Evolutionary conservation across 2,113 vertebrate genomes (phyloP).

Genomic region (Hippolais icterina): DNA sequence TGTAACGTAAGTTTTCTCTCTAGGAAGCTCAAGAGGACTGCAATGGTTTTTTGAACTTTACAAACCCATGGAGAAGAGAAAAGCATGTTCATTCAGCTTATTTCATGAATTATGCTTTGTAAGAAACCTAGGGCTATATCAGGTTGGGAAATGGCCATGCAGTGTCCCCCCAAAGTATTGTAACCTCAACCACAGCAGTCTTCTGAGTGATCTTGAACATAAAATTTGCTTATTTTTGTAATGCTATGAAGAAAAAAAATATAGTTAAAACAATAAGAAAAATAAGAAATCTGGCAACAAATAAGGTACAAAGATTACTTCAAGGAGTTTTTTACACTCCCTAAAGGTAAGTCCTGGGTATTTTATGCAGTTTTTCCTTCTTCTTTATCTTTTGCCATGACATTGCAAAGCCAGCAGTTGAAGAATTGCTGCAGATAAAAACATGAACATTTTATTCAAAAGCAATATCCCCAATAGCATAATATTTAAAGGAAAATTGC

Average conservation of each 20-base stretch:
- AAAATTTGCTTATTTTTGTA: background rate
- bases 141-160: background rate
- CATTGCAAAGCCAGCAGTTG: background rate
- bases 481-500: background rate
- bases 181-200: background rate
- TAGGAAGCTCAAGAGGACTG: background rate
- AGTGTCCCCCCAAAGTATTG: background rate
- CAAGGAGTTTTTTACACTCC: accelerated
- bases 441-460: background rate
- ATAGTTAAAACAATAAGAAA: background rate
- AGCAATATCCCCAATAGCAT: background rate
- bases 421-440: background rate
- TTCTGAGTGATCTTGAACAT: background rate
- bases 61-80: background rate
- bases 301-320: background rate
- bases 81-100: background rate
- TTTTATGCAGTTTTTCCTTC: background rate
- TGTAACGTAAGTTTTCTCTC: background rate
- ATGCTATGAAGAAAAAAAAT: background rate
- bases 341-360: background rate
- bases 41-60: background rate
- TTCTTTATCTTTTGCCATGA: background rate
- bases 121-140: background rate
- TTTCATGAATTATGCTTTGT: background rate
- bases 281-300: background rate